Evolutionary conservation across 2,888 invertebrate species (phyloP).

Genomic region (Lycia hirtaria): DNA sequence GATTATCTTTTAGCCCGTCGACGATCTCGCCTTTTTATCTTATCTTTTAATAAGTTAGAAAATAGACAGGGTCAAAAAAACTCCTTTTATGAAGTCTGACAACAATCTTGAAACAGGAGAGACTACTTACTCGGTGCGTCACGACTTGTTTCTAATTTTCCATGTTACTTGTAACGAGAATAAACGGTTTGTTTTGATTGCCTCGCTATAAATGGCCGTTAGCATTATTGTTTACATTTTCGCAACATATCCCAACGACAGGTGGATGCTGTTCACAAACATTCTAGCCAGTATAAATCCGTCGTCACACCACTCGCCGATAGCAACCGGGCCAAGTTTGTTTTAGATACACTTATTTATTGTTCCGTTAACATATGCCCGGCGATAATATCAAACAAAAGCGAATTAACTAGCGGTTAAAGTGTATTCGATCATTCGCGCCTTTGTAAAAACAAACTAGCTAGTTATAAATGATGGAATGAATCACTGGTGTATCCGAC

Average conservation of each 20-base stretch:
- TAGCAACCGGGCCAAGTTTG: constrained; percentile 66
- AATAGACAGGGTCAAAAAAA: too few species aligned
- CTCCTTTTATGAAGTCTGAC: too few species aligned
- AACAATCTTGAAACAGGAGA: too few species aligned
- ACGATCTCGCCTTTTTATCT: too few species aligned
- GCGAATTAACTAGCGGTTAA: constrained; percentile 45
- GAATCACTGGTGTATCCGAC: constrained; percentile 61
- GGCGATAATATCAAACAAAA: constrained; percentile 46
- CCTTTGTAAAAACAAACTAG: constrained; percentile 43
- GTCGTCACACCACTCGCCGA: constrained; percentile 56
- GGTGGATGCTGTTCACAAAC: constrained; percentile 61
- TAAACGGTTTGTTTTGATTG: constrained; percentile 37
- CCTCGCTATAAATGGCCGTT: constrained; percentile 37
- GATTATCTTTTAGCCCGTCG: too few species aligned
- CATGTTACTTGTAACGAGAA: constrained; percentile 12
- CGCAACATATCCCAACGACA: constrained; percentile 67
- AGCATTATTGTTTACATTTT: constrained; percentile 46
- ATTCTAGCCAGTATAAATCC: constrained; percentile 65
- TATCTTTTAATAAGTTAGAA: neutral
- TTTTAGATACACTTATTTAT: constrained; percentile 63
- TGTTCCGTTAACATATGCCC: constrained; percentile 56
- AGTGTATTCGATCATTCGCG: constrained; percentile 45
- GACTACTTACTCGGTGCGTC: too few species aligned
- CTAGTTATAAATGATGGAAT: constrained; percentile 45
- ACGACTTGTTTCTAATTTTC: neutral